phyloP scores from a whole-genome alignment of 2,113 vertebrate genomes.

The Meriones unguiculatus region DNA sequence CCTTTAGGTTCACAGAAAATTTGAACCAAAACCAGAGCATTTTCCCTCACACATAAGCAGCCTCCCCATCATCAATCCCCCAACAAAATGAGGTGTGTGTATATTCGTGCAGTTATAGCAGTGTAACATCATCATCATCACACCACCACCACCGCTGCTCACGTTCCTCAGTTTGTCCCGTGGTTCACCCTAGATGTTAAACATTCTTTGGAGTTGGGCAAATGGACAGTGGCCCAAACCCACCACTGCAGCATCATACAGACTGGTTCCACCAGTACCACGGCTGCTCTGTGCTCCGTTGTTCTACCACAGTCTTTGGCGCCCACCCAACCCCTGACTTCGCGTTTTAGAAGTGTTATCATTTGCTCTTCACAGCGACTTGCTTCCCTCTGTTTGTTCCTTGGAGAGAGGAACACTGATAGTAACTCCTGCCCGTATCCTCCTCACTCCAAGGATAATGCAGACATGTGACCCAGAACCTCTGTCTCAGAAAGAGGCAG shows the following conservation, averaged over 20 bases:
- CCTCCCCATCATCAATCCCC: not conserved
- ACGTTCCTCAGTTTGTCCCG: not conserved
- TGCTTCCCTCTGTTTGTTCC: conserved; percentile 5
- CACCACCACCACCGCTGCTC: not conserved
- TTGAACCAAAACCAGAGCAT: not conserved
- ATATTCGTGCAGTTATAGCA: not conserved
- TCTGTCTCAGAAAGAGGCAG: not conserved
- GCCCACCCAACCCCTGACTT: not conserved
- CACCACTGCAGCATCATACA: not conserved
- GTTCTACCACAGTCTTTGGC: not conserved
- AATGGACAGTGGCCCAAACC: not conserved
- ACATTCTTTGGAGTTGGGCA: not conserved
- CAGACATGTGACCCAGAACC: not conserved
- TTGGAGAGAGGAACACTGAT: too few relatives aligned
- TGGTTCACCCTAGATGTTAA: not conserved
- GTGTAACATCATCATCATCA: not conserved
- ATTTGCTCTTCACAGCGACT: not conserved
- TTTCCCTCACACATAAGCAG: not conserved
- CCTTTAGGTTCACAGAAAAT: not conserved
- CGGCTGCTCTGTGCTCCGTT: not conserved
- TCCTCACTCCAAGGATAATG: not conserved
- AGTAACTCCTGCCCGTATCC: not conserved
- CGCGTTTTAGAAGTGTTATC: not conserved
- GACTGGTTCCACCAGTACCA: not conserved
- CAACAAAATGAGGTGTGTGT: not conserved